Evolutionary conservation across 2,888 invertebrate genomes (phyloP), one percentile per base, ranked within the genome.

Genomic region (Lithodes maja): DNA sequence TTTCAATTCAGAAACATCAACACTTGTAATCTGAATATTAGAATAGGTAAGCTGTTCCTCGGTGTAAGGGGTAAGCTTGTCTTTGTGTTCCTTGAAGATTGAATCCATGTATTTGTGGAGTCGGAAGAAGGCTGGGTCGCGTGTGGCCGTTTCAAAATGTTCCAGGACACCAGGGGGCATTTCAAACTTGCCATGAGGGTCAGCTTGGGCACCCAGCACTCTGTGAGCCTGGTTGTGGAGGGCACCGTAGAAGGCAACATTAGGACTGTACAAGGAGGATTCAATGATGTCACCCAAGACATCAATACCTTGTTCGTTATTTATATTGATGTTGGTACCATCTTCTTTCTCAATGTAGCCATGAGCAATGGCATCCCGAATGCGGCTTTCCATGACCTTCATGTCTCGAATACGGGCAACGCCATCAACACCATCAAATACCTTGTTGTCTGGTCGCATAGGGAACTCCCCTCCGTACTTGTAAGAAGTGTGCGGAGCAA

Each of bases 121-220:
- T 93, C 95, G 95, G 93, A 96, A 97, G 95, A 96, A 96, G 77
- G 96, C 95, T 52, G 97, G 97, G 93, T 97, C 97, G 92, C 96
- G 96, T 92, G 96, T 94, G 92, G 95, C 95, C 3, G 96, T 96
- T 93, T 95, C 95, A 93, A 95, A 95, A 92, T 95, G 94, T 92
- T 96, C 93, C 93, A 93, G 93, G 1, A 93, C 93, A 79, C 93
- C 93, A 55, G 93, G 93, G 50, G 92, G 92, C 80, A 93, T 91
- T 74, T 92, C 93, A 92, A 93, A 93, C 92, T 94, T 93, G 92
- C 93, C 93, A 71, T 93, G 92, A 90, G 93, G 93, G 87, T 94
- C 94, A 71, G 93, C 85, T 71, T 90, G 90, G 5, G 83, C 69
- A 49, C 88, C 90, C 55, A 90, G 78, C 77, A 88, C 84, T 55